Percentiles rank a stretch among this genome's conserved stretches.
Evolutionary conservation across 2,888 invertebrate species (phyloP).

Genomic region (Abrostola triplasia): DNA sequence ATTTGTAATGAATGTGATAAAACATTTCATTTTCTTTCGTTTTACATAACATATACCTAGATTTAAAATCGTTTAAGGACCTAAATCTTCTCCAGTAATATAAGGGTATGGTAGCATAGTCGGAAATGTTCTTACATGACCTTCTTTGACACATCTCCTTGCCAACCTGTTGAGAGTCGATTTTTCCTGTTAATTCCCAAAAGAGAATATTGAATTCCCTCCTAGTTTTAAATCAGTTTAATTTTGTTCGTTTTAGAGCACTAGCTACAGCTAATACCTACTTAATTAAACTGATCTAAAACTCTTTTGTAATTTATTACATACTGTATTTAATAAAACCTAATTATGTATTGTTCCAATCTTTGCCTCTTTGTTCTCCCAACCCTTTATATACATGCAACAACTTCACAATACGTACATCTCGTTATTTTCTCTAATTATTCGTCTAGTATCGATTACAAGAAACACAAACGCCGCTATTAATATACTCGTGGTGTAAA

Average conservation of each 20-base stretch:
- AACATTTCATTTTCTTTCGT: not conserved
- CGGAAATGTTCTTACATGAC: too few relatives aligned
- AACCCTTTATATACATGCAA: constrained; percentile 50
- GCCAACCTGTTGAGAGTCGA: not conserved
- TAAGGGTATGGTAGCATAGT: too few relatives aligned
- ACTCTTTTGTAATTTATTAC: too few relatives aligned
- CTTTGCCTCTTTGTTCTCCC: constrained; percentile 27
- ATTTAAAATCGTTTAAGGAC: not conserved
- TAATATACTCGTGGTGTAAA: constrained; percentile 63
- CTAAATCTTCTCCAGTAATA: too few relatives aligned
- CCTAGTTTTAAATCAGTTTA: too few relatives aligned
- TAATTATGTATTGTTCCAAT: too few relatives aligned
- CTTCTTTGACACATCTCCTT: not conserved
- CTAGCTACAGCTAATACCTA: too few relatives aligned
- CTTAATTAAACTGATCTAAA: too few relatives aligned
- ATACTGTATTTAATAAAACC: too few relatives aligned
- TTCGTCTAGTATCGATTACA: constrained; percentile 70
- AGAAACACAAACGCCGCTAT: constrained; percentile 52
- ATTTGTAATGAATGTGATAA: not conserved
- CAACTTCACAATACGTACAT: constrained; percentile 46
- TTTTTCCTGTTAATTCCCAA: not conserved
- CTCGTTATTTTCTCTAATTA: constrained; percentile 61
- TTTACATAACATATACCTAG: not conserved
- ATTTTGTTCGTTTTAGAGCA: too few relatives aligned
- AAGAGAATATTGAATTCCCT: not conserved